These are phyloP conservation scores for Eumeta japonica DNA, from an alignment of 1,140 invertebrate species.

Conservation along the genomic window DNA sequence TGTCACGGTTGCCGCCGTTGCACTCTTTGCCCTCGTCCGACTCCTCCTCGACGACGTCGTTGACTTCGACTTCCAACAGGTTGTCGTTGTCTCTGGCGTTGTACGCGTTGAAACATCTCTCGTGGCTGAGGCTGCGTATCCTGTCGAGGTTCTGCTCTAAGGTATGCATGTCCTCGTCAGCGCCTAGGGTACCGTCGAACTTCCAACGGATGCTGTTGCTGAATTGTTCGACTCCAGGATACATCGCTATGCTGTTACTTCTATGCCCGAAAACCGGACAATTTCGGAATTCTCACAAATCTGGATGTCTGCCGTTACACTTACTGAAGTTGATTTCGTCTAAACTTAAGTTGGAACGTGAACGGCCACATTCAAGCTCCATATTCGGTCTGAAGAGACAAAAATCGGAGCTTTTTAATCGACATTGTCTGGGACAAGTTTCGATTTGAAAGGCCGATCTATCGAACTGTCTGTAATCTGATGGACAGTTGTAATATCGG, in stretches of 20 bases:
- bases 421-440: slow-evolving; percentile 45
- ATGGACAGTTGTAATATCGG: slow-evolving; percentile 43
- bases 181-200: slow-evolving; percentile 38
- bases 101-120: slow-evolving; percentile 33
- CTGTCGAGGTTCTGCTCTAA: slow-evolving; percentile 53
- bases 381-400: slow-evolving; percentile 46
- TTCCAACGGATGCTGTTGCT: slow-evolving; percentile 53
- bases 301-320: slow-evolving; percentile 51
- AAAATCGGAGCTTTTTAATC: slow-evolving; percentile 49
- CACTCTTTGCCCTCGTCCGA: slow-evolving; percentile 42
- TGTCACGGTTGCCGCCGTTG: slow-evolving; percentile 27
- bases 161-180: slow-evolving; percentile 40
- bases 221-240: slow-evolving; percentile 48
- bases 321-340: slow-evolving; percentile 54
- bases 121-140: slow-evolving; percentile 45
- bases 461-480: slow-evolving; percentile 47
- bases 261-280: slow-evolving; percentile 53
- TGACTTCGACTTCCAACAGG: slow-evolving; percentile 48
- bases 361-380: slow-evolving; percentile 41
- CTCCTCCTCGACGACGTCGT: slow-evolving; percentile 35
- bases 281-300: slow-evolving; percentile 56
- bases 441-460: slow-evolving; percentile 52
- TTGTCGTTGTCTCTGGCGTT: slow-evolving; percentile 38
- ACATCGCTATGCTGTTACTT: slow-evolving; percentile 52
- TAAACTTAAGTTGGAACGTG: slow-evolving; percentile 51